Conservation (phyloP, 2,113 vertebrate species). For the Myotis yumanensis region DNA sequence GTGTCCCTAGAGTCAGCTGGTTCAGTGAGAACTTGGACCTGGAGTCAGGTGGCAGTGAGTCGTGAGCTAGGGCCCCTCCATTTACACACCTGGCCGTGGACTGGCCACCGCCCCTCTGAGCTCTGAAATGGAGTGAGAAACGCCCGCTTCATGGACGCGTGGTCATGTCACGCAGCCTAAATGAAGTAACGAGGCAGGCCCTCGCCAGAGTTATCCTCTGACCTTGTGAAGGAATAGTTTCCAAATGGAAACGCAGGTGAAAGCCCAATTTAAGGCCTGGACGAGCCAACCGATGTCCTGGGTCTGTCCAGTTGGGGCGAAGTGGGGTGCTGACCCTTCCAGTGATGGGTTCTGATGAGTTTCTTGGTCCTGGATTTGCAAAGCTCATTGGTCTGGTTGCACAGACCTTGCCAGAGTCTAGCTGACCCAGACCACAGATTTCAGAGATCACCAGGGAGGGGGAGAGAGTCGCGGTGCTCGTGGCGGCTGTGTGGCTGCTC, state of each 20-base stretch:
- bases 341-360: neutral
- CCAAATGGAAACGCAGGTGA: neutral
- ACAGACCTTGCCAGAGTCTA: neutral
- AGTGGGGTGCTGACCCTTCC: neutral
- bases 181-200: neutral
- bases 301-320: neutral
- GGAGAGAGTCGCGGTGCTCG: neutral
- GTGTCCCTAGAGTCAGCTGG: neutral
- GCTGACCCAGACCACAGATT: neutral
- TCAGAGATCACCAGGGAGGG: neutral
- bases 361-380: neutral
- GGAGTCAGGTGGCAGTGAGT: too few species aligned
- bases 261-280: neutral
- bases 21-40: neutral
- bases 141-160: neutral
- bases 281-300: neutral
- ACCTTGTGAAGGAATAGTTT: neutral
- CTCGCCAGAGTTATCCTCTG: neutral
- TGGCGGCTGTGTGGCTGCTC: neutral
- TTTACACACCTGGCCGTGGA: neutral
- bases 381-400: neutral
- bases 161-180: neutral
- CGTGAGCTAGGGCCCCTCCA: neutral
- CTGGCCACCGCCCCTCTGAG: rapidly evolving
- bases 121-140: neutral